Conservation (phyloP, 2,113 vertebrate species). For the Salminus brasiliensis region DNA sequence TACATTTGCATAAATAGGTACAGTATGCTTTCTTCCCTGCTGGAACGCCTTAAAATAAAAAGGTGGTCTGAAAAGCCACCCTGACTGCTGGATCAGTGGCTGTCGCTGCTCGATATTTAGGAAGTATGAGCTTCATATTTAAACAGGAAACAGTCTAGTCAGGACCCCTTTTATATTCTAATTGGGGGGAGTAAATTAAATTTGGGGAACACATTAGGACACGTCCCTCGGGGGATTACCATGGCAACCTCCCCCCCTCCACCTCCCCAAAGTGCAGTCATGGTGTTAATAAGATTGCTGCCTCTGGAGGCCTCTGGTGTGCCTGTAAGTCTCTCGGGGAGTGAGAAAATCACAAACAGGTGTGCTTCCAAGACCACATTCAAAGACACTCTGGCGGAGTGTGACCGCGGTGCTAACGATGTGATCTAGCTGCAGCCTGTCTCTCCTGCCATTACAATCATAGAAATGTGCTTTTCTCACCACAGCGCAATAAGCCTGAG, state of each 20-base stretch:
- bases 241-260: slow-evolving; percentile 42
- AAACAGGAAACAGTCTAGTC: slow-evolving; percentile 2
- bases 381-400: background rate
- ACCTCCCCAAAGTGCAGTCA: slow-evolving; percentile 27
- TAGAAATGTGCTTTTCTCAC: slow-evolving; percentile 7
- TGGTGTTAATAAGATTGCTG: slow-evolving; percentile 43
- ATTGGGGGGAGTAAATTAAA: slow-evolving; percentile 42
- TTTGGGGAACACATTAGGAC: slow-evolving; percentile 43
- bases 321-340: slow-evolving; percentile 3
- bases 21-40: background rate
- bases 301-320: slow-evolving; percentile 31
- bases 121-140: background rate
- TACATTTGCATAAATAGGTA: too few relatives aligned
- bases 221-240: slow-evolving; percentile 38
- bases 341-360: slow-evolving; percentile 5
- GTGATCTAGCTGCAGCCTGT: background rate
- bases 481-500: background rate
- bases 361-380: background rate
- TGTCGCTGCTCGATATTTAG: background rate
- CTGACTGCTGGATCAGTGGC: background rate
- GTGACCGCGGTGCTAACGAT: slow-evolving; percentile 1
- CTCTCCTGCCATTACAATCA: background rate
- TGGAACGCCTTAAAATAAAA: background rate
- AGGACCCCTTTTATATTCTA: slow-evolving; percentile 3
- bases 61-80: background rate